Evolutionary conservation across 1,140 invertebrate species (phyloP), one percentile per base, ranked within the genome.

Genomic region (Cydia splendana): DNA sequence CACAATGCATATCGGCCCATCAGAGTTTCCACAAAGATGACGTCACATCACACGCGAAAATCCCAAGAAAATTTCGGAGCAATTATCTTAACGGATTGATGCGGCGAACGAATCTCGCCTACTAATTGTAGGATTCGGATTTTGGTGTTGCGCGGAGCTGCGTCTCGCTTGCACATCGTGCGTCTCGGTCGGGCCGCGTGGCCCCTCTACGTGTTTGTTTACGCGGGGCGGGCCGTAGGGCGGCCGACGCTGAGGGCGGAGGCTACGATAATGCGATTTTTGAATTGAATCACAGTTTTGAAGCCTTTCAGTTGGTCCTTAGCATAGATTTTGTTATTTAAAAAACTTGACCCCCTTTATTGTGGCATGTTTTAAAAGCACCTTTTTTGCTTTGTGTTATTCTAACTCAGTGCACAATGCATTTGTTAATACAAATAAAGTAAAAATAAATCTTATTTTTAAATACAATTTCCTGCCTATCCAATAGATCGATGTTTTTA

Each of bases 61-160:
- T 18, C 67, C 67, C 84, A 86, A 89, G 88, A 87, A 85, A 82
- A 79, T 78, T 24, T 81, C 83, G 82, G 86, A 85, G 82, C 88
- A 90, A 91, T 90, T 91, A 91, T 90, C 85, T 86, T 89, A 86
- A 92, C 89, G 89, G 91, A 91, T 90, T 85, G 88, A 91, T 91
- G 87, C 87, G 84, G 84, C 88, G 88, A 87, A 87, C 87, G 89
- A 91, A 92, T 91, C 90, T 92, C 88, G 90, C 85, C 85, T 87
- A 91, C 89, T 93, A 93, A 93, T 93, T 93, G 91, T 83, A 90
- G 90, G 91, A 88, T 93, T 85, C 80, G 84, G 76, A 82, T 86
- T 76, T 42, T 76, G 78, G 79, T 80, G 85, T 79, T 82, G 67
- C 78, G 78, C 81, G 74, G 28, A 20, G 13, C 51, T 30, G 62